These are phyloP conservation scores for Catagonus wagneri DNA, from an alignment of 2,113 vertebrate genomes.

Conservation along the genomic window DNA sequence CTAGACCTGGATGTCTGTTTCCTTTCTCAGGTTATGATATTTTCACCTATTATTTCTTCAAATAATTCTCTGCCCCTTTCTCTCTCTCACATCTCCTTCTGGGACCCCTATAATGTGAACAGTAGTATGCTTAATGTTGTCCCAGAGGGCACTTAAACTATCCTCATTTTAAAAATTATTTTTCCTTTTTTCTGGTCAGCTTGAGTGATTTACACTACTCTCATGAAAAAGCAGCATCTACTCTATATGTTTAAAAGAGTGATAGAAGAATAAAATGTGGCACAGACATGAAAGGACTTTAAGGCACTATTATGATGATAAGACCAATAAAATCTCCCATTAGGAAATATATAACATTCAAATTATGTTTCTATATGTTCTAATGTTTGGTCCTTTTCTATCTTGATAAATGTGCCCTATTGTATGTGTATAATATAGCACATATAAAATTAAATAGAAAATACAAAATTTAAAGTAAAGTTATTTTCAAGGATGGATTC, in stretches of 20 bases:
- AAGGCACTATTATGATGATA: not conserved
- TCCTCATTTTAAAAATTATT: not conserved
- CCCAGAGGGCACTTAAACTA: not conserved
- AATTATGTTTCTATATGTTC: not conserved
- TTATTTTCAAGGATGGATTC: constrained; percentile 9
- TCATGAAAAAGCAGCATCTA: constrained; percentile 21
- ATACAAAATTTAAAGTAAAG: constrained; percentile 11
- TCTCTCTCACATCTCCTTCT: not conserved
- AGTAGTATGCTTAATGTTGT: not conserved
- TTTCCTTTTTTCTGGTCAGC: not conserved
- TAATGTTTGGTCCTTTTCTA: not conserved
- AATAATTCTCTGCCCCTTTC: not conserved
- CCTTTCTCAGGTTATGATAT: not conserved
- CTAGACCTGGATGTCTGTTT: not conserved
- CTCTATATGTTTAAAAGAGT: not conserved
- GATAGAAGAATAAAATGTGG: constrained; percentile 41
- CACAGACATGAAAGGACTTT: not conserved
- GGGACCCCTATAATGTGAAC: not conserved
- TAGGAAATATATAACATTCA: not conserved
- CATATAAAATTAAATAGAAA: not conserved
- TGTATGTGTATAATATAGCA: not conserved
- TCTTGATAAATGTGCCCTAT: not conserved
- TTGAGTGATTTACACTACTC: not conserved
- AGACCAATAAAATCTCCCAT: not conserved
- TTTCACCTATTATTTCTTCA: not conserved